Evolutionary conservation across 35 echinoderm and acorn worm species (phyloP), one percentile per base, ranked within the genome.

Genomic region (Hemicentrotus pulcherrimus): DNA sequence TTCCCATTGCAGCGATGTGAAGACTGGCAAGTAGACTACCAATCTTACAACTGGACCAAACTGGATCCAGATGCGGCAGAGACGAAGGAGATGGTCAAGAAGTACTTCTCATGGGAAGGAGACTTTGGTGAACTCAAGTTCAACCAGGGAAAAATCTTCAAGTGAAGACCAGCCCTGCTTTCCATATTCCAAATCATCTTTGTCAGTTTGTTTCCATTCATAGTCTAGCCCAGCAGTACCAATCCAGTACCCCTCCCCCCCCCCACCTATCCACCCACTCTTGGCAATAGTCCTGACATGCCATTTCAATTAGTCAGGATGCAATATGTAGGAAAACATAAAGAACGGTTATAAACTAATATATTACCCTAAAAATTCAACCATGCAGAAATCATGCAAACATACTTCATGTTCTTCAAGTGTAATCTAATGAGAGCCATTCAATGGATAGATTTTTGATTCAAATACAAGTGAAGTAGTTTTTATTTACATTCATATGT

Each of bases 11-110:
- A 99, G 98, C 48, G 61, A 65, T 65, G 94, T 95, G 94, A 94
- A 19, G 94, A 96, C 70, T 99, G 98, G 98, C 16, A 92, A 15
- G 46, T 88, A 32, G 98, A 99, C 91, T 97, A 91, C 45, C 91
- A 85, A 28, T 96, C 94, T 0, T 99, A 97, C 94, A 88, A 86
- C 0, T 99, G 96, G 96, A 96, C 48, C 31, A 99, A 99, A 50
- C 47, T 99, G 71, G 95, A 99, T 70, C 61, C 88, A 1, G 96
- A 97, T 65, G 15, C 85, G 4, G 32, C 41, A 31, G 86, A 91
- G 47, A 94, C 92, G 45, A 99, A 96, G 94, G 96, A 96, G 71
- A 71, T 95, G 47, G 95, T 99, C 14, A 90, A 96, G 46, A 91
- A 95, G 87, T 96, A 96, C 94, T 95, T 99, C 46, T 8, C 28